Percentiles rank a stretch among this genome's conserved stretches.
phyloP scores from a whole-genome alignment of 2,113 vertebrate species.

The Heterotis niloticus region DNA sequence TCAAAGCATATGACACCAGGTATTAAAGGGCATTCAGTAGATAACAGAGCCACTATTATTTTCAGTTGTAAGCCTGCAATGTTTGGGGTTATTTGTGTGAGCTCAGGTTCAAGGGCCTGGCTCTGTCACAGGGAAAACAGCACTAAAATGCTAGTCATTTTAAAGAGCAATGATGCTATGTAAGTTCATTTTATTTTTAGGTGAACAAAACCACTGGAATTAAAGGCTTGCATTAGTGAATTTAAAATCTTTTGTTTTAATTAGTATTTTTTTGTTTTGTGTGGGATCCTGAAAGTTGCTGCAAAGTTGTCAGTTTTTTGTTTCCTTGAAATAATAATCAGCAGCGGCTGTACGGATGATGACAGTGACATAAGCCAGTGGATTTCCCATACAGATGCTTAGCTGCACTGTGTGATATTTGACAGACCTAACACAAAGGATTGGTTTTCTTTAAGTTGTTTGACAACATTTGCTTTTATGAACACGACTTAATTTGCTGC shows the following conservation, averaged over 20 bases:
- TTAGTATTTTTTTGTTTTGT: too few relatives aligned
- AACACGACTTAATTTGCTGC: too few relatives aligned
- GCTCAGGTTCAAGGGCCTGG: slow-evolving; percentile 11
- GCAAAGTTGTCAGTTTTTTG: too few relatives aligned
- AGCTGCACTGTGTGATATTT: background rate
- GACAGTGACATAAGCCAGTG: background rate
- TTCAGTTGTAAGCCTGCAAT: slow-evolving; percentile 8
- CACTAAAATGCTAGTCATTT: background rate
- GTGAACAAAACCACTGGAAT: too few relatives aligned
- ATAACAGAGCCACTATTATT: slow-evolving; percentile 21
- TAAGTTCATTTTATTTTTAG: background rate
- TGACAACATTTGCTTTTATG: too few relatives aligned
- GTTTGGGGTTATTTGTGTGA: background rate
- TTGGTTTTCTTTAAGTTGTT: background rate
- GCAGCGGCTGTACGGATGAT: too few relatives aligned
- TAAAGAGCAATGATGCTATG: background rate
- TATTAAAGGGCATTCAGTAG: slow-evolving; percentile 17
- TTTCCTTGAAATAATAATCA: background rate
- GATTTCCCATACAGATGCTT: background rate
- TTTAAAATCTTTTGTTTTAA: too few relatives aligned
- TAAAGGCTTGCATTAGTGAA: too few relatives aligned
- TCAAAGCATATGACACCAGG: background rate
- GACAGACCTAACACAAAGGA: background rate
- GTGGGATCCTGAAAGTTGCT: too few relatives aligned
- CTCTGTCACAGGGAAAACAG: slow-evolving; percentile 15